Conservation (phyloP, 2,797 vertebrate genomes). For the Columba guinea region DNA sequence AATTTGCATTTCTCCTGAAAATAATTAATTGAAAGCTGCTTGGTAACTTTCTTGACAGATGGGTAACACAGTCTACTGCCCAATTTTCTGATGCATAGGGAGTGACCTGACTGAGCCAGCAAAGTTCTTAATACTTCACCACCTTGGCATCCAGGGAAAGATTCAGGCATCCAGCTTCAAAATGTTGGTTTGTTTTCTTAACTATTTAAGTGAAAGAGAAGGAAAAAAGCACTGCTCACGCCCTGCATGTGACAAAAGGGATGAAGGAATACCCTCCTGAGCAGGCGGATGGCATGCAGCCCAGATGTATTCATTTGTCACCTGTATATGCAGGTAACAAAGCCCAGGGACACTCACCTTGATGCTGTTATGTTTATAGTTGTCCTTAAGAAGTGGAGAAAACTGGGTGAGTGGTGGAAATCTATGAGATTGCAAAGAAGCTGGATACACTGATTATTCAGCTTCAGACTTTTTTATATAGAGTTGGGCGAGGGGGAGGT, state of each 20-base stretch:
- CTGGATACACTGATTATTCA: neutral
- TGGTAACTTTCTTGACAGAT: slow-evolving; percentile 14
- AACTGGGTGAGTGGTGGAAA: neutral
- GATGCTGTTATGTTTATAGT: neutral
- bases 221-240: neutral
- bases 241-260: neutral
- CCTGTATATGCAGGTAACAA: fast-evolving
- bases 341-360: neutral
- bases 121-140: slow-evolving; percentile 19
- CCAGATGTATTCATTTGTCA: neutral
- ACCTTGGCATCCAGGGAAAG: neutral
- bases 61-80: slow-evolving; percentile 31
- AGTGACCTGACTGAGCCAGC: slow-evolving; percentile 28
- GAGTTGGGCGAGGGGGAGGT: neutral
- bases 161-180: neutral
- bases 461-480: neutral
- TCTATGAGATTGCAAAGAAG: neutral
- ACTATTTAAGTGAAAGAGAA: neutral
- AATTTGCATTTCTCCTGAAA: neutral
- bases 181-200: neutral
- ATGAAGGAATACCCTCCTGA: neutral
- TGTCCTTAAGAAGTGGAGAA: fast-evolving
- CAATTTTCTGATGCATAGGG: slow-evolving; percentile 26
- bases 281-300: neutral
- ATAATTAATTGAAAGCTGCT: slow-evolving; percentile 42